Base-by-base conservation (phyloP, 1,140 invertebrate species). In the Heliconius congener region DNA sequence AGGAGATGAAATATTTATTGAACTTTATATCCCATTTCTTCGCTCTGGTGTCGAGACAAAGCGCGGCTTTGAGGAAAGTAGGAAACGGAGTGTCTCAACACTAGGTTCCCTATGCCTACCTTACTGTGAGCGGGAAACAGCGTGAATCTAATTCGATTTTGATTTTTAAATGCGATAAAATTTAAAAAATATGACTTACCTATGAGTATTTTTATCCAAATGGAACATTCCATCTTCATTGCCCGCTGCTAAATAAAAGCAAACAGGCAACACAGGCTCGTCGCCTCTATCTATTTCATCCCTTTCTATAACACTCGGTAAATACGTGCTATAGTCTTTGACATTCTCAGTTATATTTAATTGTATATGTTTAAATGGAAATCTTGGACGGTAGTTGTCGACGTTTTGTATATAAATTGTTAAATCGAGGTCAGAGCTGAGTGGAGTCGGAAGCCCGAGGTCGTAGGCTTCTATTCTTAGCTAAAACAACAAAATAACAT, bases 381-480 rank as follows among this genome's bases (percentile, higher is more conserved):
- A 99, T 83, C 98, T 96, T 0, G 98, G 98, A 83, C 98, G 97
- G 87, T 97, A 98, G 87, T 98, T 98, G 91, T 98, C 98, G 0
- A 99, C 97, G 91, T 98, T 98, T 57, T 97, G 96, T 0, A 99
- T 97, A 86, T 98, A 98, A 83, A 99, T 97, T n/a, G 97, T 98
- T 0, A 99, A 90, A 91, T 99, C 98, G 9, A 99, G 93, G 91
- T 99, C 98, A 0, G 97, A 97, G 75, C 97, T 98, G 1, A 99
- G 90, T 0, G 98, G 96, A 2, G 98, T 98, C 11, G 98, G 98
- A 8, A 96, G 94, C 1, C 98, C 98, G 70, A 98, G 95, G 94
- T 99, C 98, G 88, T 97, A 98, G 1, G 98, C 98, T 95, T 99
- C 98, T 11, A 99, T 96, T 82, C 98, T 95, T 80, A 99, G 96